These are phyloP conservation scores for Drosophila anomelani DNA, from an alignment of 2,888 invertebrate genomes.

Conservation along the genomic window DNA sequence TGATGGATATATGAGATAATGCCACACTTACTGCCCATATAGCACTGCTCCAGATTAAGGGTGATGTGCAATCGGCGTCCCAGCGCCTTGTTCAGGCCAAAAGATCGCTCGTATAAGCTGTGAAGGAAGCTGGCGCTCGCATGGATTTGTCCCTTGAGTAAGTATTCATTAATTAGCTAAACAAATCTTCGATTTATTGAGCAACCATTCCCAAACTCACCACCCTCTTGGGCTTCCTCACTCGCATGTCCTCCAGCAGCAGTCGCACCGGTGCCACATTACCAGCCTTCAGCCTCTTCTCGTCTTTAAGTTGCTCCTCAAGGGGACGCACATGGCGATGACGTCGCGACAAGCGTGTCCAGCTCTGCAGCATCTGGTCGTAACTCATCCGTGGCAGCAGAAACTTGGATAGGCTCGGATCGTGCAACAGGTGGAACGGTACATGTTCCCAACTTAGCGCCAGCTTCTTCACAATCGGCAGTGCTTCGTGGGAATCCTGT, in stretches of 20 bases:
- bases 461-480: constrained; percentile 61
- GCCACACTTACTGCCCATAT: constrained; percentile 74
- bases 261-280: constrained; percentile 76
- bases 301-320: constrained; percentile 48
- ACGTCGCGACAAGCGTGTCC: constrained; percentile 47
- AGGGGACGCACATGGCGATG: background rate
- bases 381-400: constrained; percentile 74
- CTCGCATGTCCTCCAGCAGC: constrained; percentile 63
- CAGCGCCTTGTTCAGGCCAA: constrained; percentile 65
- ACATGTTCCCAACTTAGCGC: constrained; percentile 72
- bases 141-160: background rate
- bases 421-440: constrained; percentile 66
- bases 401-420: constrained; percentile 58
- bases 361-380: constrained; percentile 69
- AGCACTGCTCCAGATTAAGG: constrained; percentile 80
- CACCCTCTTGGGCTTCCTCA: constrained; percentile 11
- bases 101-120: constrained; percentile 68
- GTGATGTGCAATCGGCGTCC: constrained; percentile 80
- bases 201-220: constrained; percentile 33
- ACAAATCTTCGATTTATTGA: background rate
- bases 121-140: constrained; percentile 40
- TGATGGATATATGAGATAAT: no score
- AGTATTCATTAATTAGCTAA: background rate
- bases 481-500: constrained; percentile 52
- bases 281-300: constrained; percentile 52